Conservation (phyloP, 2,888 invertebrate species). For the Tipula vernalis region DNA sequence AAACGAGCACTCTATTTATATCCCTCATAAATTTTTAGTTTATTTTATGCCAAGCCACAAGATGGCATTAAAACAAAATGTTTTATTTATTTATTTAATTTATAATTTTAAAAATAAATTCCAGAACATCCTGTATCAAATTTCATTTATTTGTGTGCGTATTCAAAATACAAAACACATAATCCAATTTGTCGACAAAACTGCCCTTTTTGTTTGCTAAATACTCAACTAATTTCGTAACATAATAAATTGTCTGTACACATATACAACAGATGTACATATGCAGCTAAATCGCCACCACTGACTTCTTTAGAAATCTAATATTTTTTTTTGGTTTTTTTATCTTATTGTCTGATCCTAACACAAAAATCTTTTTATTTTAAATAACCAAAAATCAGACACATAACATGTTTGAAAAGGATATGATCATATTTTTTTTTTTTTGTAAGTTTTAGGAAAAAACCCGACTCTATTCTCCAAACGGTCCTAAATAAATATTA, state of each 20-base stretch:
- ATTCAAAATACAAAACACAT: not conserved
- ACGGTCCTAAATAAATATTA: not conserved
- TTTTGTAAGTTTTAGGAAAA: not conserved
- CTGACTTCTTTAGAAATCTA: not conserved
- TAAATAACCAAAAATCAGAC: not conserved
- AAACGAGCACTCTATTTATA: not conserved
- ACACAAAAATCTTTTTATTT: not conserved
- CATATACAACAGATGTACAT: not conserved
- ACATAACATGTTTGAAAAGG: not conserved
- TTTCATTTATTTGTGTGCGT: not conserved
- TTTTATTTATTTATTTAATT: not conserved
- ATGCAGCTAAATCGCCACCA: not conserved
- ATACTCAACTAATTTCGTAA: not conserved
- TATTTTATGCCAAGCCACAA: not conserved
- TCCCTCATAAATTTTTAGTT: not conserved
- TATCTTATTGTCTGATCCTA: not conserved
- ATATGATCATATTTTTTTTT: not conserved
- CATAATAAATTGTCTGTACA: not conserved
- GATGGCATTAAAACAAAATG: not conserved
- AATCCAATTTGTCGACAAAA: not conserved
- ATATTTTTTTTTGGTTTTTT: not conserved
- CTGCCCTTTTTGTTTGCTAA: not conserved
- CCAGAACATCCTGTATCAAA: not conserved
- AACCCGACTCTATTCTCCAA: not conserved
- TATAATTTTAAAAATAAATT: not conserved